A percentile compares a stretch with the other conserved stretches of the same genome.
Evolutionary conservation across 1,140 invertebrate species (phyloP).

Genomic region (Steinernema khuongi): DNA sequence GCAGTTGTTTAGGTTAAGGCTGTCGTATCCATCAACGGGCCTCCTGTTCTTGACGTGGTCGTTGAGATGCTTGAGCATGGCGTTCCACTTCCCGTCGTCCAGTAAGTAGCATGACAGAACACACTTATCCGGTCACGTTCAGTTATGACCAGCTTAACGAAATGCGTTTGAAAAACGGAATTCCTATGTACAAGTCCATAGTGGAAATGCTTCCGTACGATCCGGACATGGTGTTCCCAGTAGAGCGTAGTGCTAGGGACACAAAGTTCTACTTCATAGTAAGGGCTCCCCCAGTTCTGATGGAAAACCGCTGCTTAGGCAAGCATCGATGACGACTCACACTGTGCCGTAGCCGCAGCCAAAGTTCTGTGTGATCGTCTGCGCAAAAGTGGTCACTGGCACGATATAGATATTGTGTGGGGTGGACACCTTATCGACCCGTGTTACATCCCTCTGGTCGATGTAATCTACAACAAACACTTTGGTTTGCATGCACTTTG

Average conservation of each 20-base stretch:
- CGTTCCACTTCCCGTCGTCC: neutral
- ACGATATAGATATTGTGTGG: neutral
- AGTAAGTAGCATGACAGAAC: neutral
- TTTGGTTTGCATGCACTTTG: neutral
- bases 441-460: neutral
- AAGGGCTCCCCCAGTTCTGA: neutral
- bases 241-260: neutral
- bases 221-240: neutral
- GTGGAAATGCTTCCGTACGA: neutral
- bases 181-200: neutral
- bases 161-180: neutral
- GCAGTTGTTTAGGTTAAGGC: neutral
- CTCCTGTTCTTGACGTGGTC: neutral
- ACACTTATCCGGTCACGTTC: neutral
- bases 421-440: neutral
- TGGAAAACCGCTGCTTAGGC: neutral
- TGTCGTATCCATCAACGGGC: neutral
- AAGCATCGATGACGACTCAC: neutral
- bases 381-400: neutral
- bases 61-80: neutral
- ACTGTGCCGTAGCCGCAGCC: neutral
- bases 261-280: neutral
- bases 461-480: constrained; percentile 3
- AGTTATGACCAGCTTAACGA: neutral
- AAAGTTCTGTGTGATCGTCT: neutral